Base-by-base conservation (phyloP, 2,113 vertebrate genomes). In the Toxotes jaculatrix region DNA sequence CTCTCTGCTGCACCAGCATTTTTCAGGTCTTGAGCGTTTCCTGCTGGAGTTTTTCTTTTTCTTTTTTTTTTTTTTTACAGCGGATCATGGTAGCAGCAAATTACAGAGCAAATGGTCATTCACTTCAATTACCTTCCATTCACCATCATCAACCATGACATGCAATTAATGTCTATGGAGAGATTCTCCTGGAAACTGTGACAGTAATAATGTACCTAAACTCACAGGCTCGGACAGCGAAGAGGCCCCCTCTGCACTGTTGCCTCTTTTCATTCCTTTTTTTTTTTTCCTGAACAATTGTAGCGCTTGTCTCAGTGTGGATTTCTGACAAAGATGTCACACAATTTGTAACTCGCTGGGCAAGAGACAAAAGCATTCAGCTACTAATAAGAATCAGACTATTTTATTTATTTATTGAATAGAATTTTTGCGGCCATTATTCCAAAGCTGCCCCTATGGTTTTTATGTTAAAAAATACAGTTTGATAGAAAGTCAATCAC, bases 1-100 rank as follows among this genome's bases (percentile, higher is more conserved):
- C 86, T 27, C 90, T 88, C 82, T 82, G 80, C 85, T 88, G 87
- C 88, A 89, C 84, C 87, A 87, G 86, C 88, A 38, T 89, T 91
- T 91, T 90, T 91, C 79, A 86, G 69, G 87, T 88, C 80, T 80
- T 88, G 81, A 92, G 84, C 78, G 77, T 89, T 93, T 93, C 91
- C 91, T 87, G 72, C 84, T 86, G 80, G 64, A 91, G 71, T 85
- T 91, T 27, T 27, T 27, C 27, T 27, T 27, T 27, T 1, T n/a
- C n/a, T n/a, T 27, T 27, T 27, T 27, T 27, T 27, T 27, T 27
- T 27, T 27, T 27, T 88, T 88, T 91, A 87, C 91, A 85, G 86
- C 92, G 93, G 91, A 92, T 93, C 89, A 90, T 92, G 83, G 92
- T 94, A 93, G 91, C 87, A 90, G 91, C 91, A 94, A 94, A 94